Base-by-base conservation (phyloP, 2,797 vertebrate genomes). In the Pangasius krempfi region DNA sequence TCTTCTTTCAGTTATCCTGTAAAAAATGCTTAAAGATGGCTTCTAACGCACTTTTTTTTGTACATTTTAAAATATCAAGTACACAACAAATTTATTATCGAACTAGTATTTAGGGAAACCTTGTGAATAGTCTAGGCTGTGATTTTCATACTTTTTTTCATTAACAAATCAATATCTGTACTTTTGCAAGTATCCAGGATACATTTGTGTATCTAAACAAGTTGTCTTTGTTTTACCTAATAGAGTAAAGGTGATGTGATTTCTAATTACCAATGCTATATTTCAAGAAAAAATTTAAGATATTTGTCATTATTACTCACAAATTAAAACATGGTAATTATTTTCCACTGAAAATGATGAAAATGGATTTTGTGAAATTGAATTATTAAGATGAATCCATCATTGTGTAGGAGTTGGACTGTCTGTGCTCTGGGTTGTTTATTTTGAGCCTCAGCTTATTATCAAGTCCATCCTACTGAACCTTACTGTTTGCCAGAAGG, bases 401-500 rank as follows among this genome's bases (percentile, higher is more conserved):
- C 75, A 12, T 58, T 70, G 79, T 87, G 83, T 89, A 14, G 68
- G 70, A 66, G 62, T 56, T 85, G 75, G 72, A 76, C 27, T n/a
- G 79, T 76, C 47, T 75, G 87, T 89, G 79, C 86, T 78, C 58
- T 84, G 50, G 37, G 33, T 64, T 82, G 80, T 90, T 87, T 90
- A 70, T 85, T 83, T 68, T 88, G n/a, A 85, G 52, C 81, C 44
- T 73, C 86, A 5, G 18, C 70, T 86, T 66, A 80, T 88, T 73
- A 79, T 89, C 72, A 89, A 90, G 91, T 88, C 88, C 85, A 88
- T 60, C 62, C 76, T 54, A 4, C 52, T 89, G 50, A 72, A 84
- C 76, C 30, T 4, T 72, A 12, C 84, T 80, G 54, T 70, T 50
- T 83, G 56, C 56, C 47, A 68, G 44, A 79, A 60, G 8, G 58